phyloP scores from a whole-genome alignment of 2,113 vertebrate genomes.

The Bombycilla garrulus region DNA sequence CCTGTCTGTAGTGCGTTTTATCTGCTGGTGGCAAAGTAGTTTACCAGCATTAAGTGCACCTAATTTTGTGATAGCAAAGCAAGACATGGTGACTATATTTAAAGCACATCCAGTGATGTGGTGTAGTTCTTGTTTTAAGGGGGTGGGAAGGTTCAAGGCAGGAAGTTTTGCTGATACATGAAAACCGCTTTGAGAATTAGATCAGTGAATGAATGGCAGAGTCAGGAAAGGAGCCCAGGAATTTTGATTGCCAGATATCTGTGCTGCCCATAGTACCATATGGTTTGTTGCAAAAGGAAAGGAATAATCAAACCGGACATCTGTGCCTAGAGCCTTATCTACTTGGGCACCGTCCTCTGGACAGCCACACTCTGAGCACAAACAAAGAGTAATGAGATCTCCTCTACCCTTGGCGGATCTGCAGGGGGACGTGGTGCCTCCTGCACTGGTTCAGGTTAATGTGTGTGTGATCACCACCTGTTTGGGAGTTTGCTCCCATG shows the following conservation, averaged over 20 bases:
- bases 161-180: conserved; percentile 26
- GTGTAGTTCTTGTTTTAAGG: neutral
- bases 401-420: neutral
- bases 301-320: conserved; percentile 18
- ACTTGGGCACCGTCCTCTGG: neutral
- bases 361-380: conserved; percentile 10
- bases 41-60: conserved; percentile 24
- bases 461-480: conserved; percentile 11
- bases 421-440: neutral
- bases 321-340: conserved; percentile 39
- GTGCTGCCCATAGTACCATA: neutral
- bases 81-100: neutral
- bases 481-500: conserved; percentile 5
- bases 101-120: neutral
- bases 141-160: neutral
- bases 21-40: conserved; percentile 16
- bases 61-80: neutral
- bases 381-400: conserved; percentile 31
- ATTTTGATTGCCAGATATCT: conserved; percentile 58
- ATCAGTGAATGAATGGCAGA: fast-evolving
- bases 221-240: conserved; percentile 38
- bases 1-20: conserved; percentile 25
- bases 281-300: conserved; percentile 46
- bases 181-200: neutral
- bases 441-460: conserved; percentile 25